Percentiles rank a stretch among this genome's conserved stretches.
Conservation (phyloP, 2,888 invertebrate genomes). For the Alitta virens region DNA sequence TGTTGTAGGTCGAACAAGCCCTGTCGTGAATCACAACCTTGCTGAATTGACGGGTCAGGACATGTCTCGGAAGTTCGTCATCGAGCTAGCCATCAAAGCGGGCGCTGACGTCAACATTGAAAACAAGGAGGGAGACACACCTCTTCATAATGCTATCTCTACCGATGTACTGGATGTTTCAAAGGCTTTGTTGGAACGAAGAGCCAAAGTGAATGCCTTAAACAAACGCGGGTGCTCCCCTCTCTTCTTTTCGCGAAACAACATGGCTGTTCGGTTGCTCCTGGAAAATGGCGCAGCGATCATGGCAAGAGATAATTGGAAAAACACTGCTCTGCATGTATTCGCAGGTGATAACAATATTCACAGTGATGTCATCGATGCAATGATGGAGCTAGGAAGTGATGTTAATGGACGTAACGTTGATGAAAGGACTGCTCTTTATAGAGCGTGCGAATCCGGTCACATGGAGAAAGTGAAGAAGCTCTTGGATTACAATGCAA, state of each 20-base stretch:
- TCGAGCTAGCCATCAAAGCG: not conserved
- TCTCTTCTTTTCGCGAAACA: not conserved
- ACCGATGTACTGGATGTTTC: not conserved
- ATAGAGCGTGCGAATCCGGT: slow-evolving; percentile 7
- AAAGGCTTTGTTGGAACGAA: not conserved
- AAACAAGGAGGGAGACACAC: not conserved
- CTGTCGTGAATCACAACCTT: too few species aligned
- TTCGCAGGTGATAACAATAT: not conserved
- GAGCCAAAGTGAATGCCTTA: not conserved
- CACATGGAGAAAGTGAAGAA: slow-evolving; percentile 5
- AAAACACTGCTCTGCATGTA: not conserved
- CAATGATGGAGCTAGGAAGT: not conserved
- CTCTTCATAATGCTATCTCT: not conserved
- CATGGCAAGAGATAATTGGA: not conserved
- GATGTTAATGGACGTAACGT: slow-evolving; percentile 1
- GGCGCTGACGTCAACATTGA: not conserved
- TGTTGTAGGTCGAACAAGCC: too few species aligned
- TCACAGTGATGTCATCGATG: not conserved
- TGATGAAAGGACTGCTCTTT: slow-evolving; percentile 1
- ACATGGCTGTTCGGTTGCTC: not conserved
- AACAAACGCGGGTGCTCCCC: not conserved
- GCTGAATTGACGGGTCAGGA: too few species aligned
- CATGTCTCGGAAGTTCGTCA: not conserved
- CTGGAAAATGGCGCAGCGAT: not conserved
- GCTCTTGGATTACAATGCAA: slow-evolving; percentile 1